Conservation (phyloP, 2,888 invertebrate genomes). For the Brenthis ino region DNA sequence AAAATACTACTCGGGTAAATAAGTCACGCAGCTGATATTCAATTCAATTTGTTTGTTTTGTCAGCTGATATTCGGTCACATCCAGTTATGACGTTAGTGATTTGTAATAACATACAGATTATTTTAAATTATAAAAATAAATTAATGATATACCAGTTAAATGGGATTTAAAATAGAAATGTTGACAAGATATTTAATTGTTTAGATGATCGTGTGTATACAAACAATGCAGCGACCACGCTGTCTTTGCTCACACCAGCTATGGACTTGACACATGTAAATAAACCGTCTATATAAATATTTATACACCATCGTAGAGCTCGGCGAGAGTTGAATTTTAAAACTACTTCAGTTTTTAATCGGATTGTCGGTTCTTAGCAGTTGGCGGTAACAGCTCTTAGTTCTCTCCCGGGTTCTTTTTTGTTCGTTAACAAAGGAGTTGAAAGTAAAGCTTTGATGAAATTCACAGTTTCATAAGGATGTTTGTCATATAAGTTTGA, state of each 20-base stretch:
- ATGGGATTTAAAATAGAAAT: not conserved
- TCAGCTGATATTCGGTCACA: no score
- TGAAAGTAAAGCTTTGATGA: constrained; percentile 10
- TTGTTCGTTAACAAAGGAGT: constrained; percentile 21
- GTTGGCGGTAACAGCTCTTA: constrained; percentile 25
- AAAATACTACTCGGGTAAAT: no score
- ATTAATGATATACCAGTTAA: not conserved
- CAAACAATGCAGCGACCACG: constrained; percentile 23
- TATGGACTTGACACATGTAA: constrained; percentile 54
- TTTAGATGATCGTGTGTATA: constrained; percentile 7
- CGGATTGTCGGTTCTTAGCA: constrained; percentile 24
- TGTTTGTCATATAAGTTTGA: constrained; percentile 3
- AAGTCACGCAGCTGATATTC: no score
- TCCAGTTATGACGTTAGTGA: no score
- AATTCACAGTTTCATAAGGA: constrained; percentile 7
- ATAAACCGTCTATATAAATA: constrained; percentile 54
- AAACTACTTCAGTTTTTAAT: constrained; percentile 26
- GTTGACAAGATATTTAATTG: constrained; percentile 9
- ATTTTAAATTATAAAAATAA: no score
- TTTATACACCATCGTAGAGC: constrained; percentile 48
- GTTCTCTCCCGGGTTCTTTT: constrained; percentile 22
- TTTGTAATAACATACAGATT: no score
- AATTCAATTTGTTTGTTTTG: no score
- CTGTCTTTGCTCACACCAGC: constrained; percentile 29
- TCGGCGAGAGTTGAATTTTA: constrained; percentile 36